Conservation (phyloP, 2,797 vertebrate genomes). For the Eospalax fontanierii region DNA sequence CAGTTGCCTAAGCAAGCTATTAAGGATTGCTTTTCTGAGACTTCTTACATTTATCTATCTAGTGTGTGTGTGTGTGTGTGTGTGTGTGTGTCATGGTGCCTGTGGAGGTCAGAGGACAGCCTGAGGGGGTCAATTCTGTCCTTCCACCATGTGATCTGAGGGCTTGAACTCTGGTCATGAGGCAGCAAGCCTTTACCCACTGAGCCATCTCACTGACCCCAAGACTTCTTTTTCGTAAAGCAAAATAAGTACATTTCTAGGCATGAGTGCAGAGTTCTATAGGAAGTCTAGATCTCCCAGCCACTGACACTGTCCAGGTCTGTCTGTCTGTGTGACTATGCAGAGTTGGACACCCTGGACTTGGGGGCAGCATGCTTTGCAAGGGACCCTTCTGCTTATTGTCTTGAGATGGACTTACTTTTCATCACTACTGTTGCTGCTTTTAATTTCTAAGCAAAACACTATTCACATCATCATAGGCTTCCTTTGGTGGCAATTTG, state of each 20-base stretch:
- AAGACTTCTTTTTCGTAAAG: background rate
- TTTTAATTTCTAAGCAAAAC: background rate
- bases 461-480: fast-evolving
- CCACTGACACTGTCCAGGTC: background rate
- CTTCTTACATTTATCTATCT: no score
- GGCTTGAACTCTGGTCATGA: background rate
- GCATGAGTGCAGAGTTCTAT: background rate
- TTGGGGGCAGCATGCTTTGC: background rate
- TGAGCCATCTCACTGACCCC: background rate
- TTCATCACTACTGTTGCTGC: background rate
- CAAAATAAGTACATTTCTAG: background rate
- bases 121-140: background rate
- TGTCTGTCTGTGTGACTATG: fast-evolving
- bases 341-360: background rate
- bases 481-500: background rate
- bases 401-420: background rate
- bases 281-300: background rate
- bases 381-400: background rate
- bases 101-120: background rate
- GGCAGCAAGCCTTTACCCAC: background rate
- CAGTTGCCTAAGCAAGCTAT: background rate
- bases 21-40: background rate
- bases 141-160: background rate
- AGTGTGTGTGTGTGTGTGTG: no score
- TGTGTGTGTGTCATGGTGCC: background rate